phyloP scores from a whole-genome alignment of 2,113 vertebrate genomes.

The Cairina moschata region DNA sequence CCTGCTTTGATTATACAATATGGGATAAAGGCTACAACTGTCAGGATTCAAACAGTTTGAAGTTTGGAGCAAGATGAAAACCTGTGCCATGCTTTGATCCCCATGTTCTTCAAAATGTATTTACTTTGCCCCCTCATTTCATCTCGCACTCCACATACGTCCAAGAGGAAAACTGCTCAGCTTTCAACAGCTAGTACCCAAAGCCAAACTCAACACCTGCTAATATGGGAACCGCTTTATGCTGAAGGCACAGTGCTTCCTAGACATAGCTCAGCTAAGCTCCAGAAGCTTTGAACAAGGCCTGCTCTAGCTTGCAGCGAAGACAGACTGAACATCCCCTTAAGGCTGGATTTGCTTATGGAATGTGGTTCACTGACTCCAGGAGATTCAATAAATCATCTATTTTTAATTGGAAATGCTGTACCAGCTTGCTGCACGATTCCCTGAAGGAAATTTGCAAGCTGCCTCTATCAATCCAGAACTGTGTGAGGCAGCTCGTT shows the following conservation, averaged over 20 bases:
- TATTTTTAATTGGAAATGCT: neutral
- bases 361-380: neutral
- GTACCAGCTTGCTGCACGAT: neutral
- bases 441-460: neutral
- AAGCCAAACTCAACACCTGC: constrained; percentile 27
- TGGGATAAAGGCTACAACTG: neutral
- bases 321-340: neutral
- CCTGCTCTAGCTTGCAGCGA: neutral
- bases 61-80: neutral
- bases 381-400: neutral
- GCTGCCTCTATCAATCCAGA: neutral
- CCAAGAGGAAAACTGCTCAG: neutral
- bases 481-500: neutral
- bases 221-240: neutral
- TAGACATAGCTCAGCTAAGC: neutral
- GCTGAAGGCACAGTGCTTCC: neutral
- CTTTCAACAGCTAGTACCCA: neutral
- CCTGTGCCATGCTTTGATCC: neutral
- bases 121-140: neutral
- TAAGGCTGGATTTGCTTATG: neutral
- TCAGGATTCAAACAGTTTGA: neutral
- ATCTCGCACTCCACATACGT: neutral
- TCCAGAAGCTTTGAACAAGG: neutral
- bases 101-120: neutral
- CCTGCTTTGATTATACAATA: neutral